Percentiles rank a stretch among this genome's conserved stretches.
Evolutionary conservation across 92 coral and sea anemone species (phyloP).

Genomic region (Isaurus tuberculatus): DNA sequence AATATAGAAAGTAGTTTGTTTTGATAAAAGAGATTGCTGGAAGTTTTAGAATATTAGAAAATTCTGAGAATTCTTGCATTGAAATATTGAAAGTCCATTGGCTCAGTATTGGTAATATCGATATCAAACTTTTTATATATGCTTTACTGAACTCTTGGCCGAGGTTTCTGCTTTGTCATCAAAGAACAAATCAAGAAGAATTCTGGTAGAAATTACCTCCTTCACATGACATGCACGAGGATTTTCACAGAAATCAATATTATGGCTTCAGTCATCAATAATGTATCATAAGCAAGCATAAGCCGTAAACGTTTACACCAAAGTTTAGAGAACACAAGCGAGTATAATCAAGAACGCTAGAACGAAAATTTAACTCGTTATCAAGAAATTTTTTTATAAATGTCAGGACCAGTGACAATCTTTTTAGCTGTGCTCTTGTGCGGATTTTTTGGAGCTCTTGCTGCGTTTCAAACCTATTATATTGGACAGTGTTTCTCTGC

Average conservation of each 20-base stretch:
- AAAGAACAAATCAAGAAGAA: conserved; percentile 1
- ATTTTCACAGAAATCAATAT: conserved; percentile 28
- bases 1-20: too few species aligned
- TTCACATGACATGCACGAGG: conserved; percentile 44
- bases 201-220: too few species aligned
- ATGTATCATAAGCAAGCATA: conserved; percentile 20
- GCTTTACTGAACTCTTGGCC: too few species aligned
- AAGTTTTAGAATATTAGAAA: too few species aligned
- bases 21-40: too few species aligned
- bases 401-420: conserved; percentile 83
- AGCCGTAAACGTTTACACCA: not conserved
- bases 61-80: too few species aligned
- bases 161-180: conserved; percentile 3
- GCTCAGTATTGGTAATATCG: too few species aligned
- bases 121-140: too few species aligned
- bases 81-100: too few species aligned
- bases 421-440: conserved; percentile 84
- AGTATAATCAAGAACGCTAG: not conserved
- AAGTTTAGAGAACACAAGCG: not conserved
- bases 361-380: not conserved
- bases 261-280: conserved; percentile 36
- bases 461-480: conserved; percentile 94
- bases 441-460: conserved; percentile 88
- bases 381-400: not conserved
- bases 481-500: conserved; percentile 93